Conservation (phyloP, 2,113 vertebrate species). For the Hydropotes inermis region DNA sequence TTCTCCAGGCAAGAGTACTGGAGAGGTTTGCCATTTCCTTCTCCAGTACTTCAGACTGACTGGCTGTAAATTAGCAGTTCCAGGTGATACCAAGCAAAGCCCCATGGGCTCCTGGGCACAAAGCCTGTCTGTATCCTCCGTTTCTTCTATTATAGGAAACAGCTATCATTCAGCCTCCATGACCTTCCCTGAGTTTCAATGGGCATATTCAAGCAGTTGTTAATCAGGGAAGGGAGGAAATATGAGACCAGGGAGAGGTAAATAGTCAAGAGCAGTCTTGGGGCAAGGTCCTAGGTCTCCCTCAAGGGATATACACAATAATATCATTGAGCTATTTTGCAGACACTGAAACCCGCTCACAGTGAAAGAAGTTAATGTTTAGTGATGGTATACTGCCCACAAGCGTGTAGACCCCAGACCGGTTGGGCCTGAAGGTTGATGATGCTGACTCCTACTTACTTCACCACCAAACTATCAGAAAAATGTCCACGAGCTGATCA, state of each 20-base stretch:
- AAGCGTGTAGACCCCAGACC: not conserved
- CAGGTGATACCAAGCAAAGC: not conserved
- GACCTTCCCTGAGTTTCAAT: not conserved
- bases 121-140: not conserved
- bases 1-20: not conserved
- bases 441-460: not conserved
- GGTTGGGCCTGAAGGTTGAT: not conserved
- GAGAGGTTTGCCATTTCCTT: not conserved
- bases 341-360: not conserved
- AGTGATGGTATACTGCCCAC: not conserved
- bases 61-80: not conserved
- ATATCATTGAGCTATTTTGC: not conserved
- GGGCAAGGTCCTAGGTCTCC: not conserved
- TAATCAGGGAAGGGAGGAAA: not conserved
- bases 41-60: not conserved
- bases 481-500: not conserved
- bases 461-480: not conserved
- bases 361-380: not conserved
- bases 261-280: not conserved
- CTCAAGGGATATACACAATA: not conserved
- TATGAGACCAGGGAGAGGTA: not conserved
- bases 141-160: not conserved
- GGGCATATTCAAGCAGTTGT: not conserved
- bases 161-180: not conserved
- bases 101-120: not conserved